These are phyloP conservation scores for Trachops cirrhosus DNA, from an alignment of 2,797 vertebrate species.

Conservation along the genomic window DNA sequence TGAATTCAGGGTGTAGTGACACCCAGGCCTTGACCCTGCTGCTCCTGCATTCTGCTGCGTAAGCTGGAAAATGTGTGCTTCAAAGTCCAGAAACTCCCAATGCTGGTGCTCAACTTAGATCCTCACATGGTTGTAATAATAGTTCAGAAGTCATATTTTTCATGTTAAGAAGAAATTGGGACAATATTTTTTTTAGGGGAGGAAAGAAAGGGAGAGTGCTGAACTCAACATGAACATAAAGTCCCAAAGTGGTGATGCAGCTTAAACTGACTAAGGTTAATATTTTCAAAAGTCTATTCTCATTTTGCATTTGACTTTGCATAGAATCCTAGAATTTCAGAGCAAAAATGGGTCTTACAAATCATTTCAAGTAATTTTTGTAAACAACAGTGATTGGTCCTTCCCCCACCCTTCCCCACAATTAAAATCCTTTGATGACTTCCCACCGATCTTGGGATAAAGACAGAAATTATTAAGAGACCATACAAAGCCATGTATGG, in stretches of 20 bases:
- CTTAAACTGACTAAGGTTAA: not conserved
- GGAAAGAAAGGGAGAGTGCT: not conserved
- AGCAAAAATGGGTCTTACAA: not conserved
- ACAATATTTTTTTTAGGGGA: not conserved
- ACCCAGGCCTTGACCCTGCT: not conserved
- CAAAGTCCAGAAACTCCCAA: not conserved
- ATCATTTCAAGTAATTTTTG: not conserved
- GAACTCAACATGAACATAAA: not conserved
- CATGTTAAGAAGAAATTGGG: not conserved
- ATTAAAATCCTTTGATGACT: not conserved
- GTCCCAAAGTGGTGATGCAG: not conserved
- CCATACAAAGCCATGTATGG: not conserved
- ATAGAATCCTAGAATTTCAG: not conserved
- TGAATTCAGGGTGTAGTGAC: not conserved
- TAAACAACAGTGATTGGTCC: not conserved
- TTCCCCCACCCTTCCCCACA: not conserved
- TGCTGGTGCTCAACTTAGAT: not conserved
- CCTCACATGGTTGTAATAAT: not conserved
- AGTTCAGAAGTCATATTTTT: not conserved
- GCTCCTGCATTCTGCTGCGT: not conserved
- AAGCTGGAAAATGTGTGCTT: not conserved
- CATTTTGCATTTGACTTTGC: not conserved
- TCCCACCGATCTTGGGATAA: not conserved
- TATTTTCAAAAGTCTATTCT: constrained; percentile 27
- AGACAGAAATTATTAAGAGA: not conserved